A percentile compares a stretch with the other conserved stretches of the same genome.
Conservation (phyloP, 2,888 invertebrate genomes). For the Orthosia cruda region DNA sequence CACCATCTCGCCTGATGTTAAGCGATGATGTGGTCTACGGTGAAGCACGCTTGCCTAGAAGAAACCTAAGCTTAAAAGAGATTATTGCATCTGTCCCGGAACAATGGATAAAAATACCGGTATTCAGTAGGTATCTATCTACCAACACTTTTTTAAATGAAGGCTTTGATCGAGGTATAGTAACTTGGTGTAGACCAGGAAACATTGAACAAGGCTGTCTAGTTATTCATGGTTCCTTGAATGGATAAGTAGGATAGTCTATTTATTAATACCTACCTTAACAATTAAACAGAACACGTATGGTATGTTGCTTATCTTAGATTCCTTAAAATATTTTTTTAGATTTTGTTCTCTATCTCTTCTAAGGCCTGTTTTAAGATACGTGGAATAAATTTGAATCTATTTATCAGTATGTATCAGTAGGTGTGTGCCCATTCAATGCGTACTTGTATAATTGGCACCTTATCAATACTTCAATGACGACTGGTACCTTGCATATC, state of each 20-base stretch:
- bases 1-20: too few species aligned
- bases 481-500: neutral
- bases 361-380: neutral
- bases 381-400: neutral
- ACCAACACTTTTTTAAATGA: neutral
- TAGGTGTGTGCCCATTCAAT: neutral
- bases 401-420: neutral
- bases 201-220: slow-evolving; percentile 23
- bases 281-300: neutral
- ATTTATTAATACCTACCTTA: neutral
- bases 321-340: neutral
- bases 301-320: neutral
- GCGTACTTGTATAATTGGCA: neutral
- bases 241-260: neutral
- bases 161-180: slow-evolving; percentile 7
- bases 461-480: neutral
- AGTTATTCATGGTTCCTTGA: neutral
- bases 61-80: slow-evolving; percentile 14
- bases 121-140: neutral
- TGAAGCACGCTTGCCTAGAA: too few species aligned
- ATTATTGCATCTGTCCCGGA: neutral
- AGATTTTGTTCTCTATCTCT: neutral
- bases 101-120: slow-evolving; percentile 1
- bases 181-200: neutral
- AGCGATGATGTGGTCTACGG: too few species aligned